A percentile compares a stretch with the other conserved stretches of the same genome.
Conservation (phyloP, 1,140 invertebrate genomes). For the Drosophila cardini region DNA sequence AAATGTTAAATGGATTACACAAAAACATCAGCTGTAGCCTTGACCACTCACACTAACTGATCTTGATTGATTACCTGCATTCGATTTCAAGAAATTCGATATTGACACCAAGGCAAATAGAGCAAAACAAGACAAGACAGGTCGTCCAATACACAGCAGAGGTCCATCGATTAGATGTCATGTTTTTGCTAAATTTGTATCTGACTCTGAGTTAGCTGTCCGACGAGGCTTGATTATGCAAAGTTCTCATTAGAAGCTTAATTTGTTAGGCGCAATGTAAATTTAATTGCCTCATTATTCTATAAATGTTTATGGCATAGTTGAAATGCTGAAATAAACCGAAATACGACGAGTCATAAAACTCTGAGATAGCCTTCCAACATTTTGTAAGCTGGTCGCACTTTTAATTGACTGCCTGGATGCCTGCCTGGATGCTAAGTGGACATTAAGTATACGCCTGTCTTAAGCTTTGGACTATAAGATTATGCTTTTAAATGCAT, state of each 20-base stretch:
- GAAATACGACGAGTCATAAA: slow-evolving; percentile 48
- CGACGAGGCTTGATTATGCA: slow-evolving; percentile 45
- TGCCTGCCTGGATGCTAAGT: slow-evolving; percentile 2
- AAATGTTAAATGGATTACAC: slow-evolving; percentile 26
- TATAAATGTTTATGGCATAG: slow-evolving; percentile 55
- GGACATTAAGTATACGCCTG: slow-evolving; percentile 44
- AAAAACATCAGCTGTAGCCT: slow-evolving; percentile 18
- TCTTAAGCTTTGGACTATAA: slow-evolving; percentile 20
- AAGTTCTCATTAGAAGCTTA: slow-evolving; percentile 54
- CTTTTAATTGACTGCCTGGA: slow-evolving; percentile 38
- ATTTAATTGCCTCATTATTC: slow-evolving; percentile 62
- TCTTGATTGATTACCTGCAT: slow-evolving; percentile 54
- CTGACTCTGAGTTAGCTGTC: not conserved
- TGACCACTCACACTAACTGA: slow-evolving; percentile 37
- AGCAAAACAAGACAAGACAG: not conserved
- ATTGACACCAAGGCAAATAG: slow-evolving; percentile 4
- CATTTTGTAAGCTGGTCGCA: slow-evolving; percentile 8
- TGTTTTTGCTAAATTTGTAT: not conserved
- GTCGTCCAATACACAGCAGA: not conserved
- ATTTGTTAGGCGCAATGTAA: slow-evolving; percentile 61
- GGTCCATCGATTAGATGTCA: slow-evolving; percentile 36
- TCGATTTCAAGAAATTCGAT: slow-evolving; percentile 12
- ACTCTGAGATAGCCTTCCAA: slow-evolving; percentile 5
- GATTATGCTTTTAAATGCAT: slow-evolving; percentile 31
- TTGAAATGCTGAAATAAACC: slow-evolving; percentile 40